A percentile compares a stretch with the other conserved stretches of the same genome.
These are phyloP conservation scores for Meganola albula DNA, from an alignment of 2,888 invertebrate species.

Conservation along the genomic window DNA sequence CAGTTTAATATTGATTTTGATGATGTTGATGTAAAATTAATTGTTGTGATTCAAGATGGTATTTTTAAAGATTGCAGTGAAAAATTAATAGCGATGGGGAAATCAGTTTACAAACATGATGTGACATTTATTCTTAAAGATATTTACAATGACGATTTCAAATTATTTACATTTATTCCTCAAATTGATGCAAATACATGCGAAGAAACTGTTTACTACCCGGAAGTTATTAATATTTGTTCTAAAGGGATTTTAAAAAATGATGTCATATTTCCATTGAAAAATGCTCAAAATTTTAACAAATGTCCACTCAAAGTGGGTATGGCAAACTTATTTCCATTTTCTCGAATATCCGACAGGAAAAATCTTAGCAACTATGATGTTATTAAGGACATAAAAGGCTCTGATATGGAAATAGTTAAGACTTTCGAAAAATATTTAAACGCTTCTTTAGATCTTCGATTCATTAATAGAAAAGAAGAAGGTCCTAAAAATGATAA, in stretches of 20 bases:
- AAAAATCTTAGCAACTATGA: slow-evolving; percentile 36
- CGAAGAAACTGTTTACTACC: slow-evolving; percentile 19
- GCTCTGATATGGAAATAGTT: slow-evolving; percentile 49
- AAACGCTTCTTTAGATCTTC: slow-evolving; percentile 43
- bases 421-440: slow-evolving; percentile 49
- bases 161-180: slow-evolving; percentile 36
- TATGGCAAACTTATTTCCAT: slow-evolving; percentile 45
- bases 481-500: slow-evolving; percentile 30
- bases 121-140: slow-evolving; percentile 36
- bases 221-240: slow-evolving; percentile 36
- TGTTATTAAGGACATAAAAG: slow-evolving; percentile 31
- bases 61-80: slow-evolving; percentile 13
- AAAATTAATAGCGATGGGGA: slow-evolving; percentile 25
- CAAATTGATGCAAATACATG: slow-evolving; percentile 39
- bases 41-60: slow-evolving; percentile 30
- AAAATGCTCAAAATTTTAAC: slow-evolving; percentile 39
- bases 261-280: slow-evolving; percentile 34
- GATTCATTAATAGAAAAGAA: slow-evolving; percentile 37
- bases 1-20: slow-evolving; percentile 20
- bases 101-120: slow-evolving; percentile 28
- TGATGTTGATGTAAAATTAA: slow-evolving; percentile 28
- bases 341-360: slow-evolving; percentile 34
- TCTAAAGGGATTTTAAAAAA: slow-evolving; percentile 27
- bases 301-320: slow-evolving; percentile 50
- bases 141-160: slow-evolving; percentile 12